Evolutionary conservation across 2,797 vertebrate species (phyloP).

Genomic region (Amniataba percoides): DNA sequence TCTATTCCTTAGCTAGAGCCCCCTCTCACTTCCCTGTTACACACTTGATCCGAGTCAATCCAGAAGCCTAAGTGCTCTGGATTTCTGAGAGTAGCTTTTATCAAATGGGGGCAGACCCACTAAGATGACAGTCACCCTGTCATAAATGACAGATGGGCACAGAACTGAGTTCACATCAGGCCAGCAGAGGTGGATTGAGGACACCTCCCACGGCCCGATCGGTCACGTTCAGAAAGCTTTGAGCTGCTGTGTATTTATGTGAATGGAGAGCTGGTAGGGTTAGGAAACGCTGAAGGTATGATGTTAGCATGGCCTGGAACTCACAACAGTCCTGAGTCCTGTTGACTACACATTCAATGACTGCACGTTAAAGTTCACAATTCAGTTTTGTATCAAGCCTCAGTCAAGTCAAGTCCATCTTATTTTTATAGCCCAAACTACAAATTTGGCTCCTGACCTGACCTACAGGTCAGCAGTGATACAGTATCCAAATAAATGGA

Average conservation of each 20-base stretch:
- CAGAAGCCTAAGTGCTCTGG: conserved; percentile 12
- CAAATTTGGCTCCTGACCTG: not conserved
- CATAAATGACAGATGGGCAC: conserved; percentile 44
- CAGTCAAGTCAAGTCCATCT: not conserved
- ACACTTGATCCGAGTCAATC: conserved; percentile 50
- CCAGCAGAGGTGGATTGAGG: not conserved
- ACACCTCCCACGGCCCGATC: not conserved
- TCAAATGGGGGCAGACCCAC: conserved; percentile 5
- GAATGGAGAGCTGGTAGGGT: not conserved
- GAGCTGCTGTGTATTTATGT: conserved; percentile 7
- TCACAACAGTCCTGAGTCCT: not conserved
- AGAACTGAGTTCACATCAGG: conserved; percentile 30
- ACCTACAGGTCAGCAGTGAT: not conserved
- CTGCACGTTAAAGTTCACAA: too few relatives aligned
- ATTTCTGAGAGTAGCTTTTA: conserved; percentile 32
- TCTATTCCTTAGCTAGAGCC: conserved; percentile 14
- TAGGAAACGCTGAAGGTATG: not conserved
- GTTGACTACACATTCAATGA: not conserved
- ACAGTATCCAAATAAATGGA: too few relatives aligned
- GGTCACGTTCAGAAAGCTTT: conserved; percentile 10
- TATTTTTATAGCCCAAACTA: not conserved
- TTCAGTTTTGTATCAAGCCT: too few relatives aligned
- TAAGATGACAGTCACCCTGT: conserved; percentile 23
- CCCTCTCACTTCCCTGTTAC: conserved; percentile 19
- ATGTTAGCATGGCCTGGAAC: not conserved